Conservation (phyloP, 2,888 invertebrate genomes). For the Parasteatoda lunata region DNA sequence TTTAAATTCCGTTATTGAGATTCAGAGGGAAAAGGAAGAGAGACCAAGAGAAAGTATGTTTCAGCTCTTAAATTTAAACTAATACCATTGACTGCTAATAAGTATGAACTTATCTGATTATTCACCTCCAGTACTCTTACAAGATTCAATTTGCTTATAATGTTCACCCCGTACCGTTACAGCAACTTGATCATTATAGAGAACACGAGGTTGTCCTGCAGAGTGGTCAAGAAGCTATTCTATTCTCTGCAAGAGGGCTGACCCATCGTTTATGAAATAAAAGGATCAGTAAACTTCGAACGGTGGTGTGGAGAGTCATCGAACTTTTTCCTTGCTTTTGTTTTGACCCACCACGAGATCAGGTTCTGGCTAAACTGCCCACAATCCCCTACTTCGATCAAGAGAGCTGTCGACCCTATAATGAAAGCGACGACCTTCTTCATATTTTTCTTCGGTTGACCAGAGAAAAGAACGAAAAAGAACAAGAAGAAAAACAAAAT, state of each 20-base stretch:
- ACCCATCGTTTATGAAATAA: not conserved
- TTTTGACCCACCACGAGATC: conserved; percentile 38
- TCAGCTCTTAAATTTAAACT: too few relatives aligned
- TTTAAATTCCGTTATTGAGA: too few relatives aligned
- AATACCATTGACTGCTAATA: too few relatives aligned
- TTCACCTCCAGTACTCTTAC: too few relatives aligned
- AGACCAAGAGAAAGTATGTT: too few relatives aligned
- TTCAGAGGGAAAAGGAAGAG: too few relatives aligned
- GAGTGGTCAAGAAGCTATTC: not conserved
- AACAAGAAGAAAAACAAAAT: not conserved
- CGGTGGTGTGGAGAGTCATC: conserved; percentile 30
- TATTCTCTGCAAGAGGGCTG: not conserved
- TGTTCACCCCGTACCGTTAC: not conserved
- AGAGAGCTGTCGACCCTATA: not conserved
- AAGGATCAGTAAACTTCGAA: not conserved
- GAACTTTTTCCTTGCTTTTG: conserved; percentile 30
- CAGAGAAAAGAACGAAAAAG: not conserved
- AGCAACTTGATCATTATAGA: not conserved
- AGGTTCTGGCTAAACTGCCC: conserved; percentile 25
- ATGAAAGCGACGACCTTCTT: conserved; percentile 1
- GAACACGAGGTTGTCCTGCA: not conserved
- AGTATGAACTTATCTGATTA: too few relatives aligned
- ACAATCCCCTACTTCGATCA: not conserved
- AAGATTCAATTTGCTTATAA: too few relatives aligned
- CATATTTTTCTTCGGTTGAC: not conserved